Percentiles rank a stretch among this genome's conserved stretches.
Evolutionary conservation across 2,888 invertebrate species (phyloP).

Genomic region (Temnothorax rugatulus): DNA sequence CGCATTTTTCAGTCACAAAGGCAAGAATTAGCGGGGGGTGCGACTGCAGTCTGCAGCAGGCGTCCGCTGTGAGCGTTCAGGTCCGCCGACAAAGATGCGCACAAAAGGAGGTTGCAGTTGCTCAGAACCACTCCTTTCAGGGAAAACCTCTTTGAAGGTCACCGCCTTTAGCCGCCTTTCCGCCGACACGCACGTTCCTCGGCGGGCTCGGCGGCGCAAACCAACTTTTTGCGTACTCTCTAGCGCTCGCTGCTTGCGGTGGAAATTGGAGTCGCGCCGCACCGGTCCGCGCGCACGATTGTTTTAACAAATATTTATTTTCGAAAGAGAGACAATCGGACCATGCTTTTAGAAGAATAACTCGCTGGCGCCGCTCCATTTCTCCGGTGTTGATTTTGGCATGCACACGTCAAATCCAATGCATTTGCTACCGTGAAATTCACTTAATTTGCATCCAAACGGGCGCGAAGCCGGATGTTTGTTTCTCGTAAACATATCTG

Average conservation of each 20-base stretch:
- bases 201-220: conserved; percentile 45
- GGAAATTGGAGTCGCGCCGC: not conserved
- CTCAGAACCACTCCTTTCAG: conserved; percentile 83
- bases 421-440: conserved; percentile 34
- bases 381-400: conserved; percentile 42
- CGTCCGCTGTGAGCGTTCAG: conserved; percentile 54
- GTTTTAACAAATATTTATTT: conserved; percentile 48
- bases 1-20: conserved; percentile 59
- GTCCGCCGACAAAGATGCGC: conserved; percentile 80
- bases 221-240: conserved; percentile 50
- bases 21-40: conserved; percentile 47
- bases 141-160: conserved; percentile 84
- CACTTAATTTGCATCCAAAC: conserved; percentile 27
- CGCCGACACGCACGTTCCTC: conserved; percentile 58
- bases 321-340: conserved; percentile 21
- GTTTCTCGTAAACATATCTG: conserved; percentile 25
- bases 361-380: conserved; percentile 6
- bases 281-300: conserved; percentile 14
- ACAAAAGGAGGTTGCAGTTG: conserved; percentile 78
- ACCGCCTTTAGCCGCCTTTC: conserved; percentile 82
- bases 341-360: conserved; percentile 17
- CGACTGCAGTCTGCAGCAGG: conserved; percentile 5
- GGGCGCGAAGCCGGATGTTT: not conserved
- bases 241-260: not conserved
- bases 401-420: conserved; percentile 12